Evolutionary conservation across 2,113 vertebrate genomes (phyloP).

Genomic region (Collichthys lucidus): DNA sequence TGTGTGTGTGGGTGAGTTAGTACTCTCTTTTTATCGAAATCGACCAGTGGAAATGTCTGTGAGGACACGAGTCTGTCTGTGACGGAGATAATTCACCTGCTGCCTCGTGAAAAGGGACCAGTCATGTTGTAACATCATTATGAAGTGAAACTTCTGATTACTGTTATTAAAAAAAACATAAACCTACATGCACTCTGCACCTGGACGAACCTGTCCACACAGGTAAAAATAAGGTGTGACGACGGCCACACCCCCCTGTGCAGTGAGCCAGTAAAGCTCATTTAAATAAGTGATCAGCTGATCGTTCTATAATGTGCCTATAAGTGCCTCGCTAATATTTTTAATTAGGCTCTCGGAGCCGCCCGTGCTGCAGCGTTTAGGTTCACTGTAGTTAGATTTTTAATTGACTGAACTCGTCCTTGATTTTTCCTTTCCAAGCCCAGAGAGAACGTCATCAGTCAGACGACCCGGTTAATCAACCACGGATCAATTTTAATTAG

Average conservation of each 20-base stretch:
- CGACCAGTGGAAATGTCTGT: background rate
- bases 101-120: background rate
- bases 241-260: too few species aligned
- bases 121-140: background rate
- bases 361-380: background rate
- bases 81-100: conserved; percentile 8
- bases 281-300: background rate
- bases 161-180: too few species aligned
- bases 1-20: background rate
- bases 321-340: background rate
- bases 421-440: conserved; percentile 13
- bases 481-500: conserved; percentile 68
- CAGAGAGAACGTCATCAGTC: conserved; percentile 25
- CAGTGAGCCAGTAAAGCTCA: too few species aligned
- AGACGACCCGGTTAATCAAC: conserved; percentile 49
- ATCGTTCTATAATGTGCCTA: background rate
- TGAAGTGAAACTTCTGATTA: background rate
- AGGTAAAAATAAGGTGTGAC: too few species aligned
- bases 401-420: conserved; percentile 38
- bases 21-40: conserved; percentile 1
- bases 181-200: background rate
- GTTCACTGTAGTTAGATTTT: background rate
- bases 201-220: too few species aligned
- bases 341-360: background rate
- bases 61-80: conserved; percentile 21